A percentile compares a stretch with the other conserved stretches of the same genome.
Evolutionary conservation across 2,888 invertebrate species (phyloP).

Genomic region (Sarcophaga rosellei): DNA sequence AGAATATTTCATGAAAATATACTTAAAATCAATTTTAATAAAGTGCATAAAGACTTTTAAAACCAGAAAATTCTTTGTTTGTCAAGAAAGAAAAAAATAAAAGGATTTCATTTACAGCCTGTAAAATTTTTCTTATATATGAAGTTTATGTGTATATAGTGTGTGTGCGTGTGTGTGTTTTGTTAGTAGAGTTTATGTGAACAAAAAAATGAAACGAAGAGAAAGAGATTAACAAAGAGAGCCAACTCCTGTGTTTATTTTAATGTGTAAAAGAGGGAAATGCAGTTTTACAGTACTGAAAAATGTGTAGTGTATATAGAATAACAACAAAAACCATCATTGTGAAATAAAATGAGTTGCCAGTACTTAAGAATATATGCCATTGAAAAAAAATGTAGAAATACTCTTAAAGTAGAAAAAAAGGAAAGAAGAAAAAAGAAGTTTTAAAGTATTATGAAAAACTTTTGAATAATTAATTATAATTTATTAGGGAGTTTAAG

Average conservation of each 20-base stretch:
- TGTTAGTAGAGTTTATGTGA: conserved; percentile 4
- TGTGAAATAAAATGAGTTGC: conserved; percentile 50
- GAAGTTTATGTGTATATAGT: neutral
- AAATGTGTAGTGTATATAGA: conserved; percentile 11
- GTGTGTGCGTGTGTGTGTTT: conserved; percentile 42
- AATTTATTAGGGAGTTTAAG: no score
- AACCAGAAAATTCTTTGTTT: conserved; percentile 9
- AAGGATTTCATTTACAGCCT: neutral
- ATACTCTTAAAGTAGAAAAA: neutral
- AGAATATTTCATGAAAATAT: neutral
- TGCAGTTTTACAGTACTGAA: conserved; percentile 44
- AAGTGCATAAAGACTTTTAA: neutral
- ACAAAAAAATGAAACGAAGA: neutral
- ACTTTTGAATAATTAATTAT: no score
- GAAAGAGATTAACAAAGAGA: conserved; percentile 24
- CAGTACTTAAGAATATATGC: neutral
- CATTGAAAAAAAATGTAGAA: neutral
- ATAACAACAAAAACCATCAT: conserved; percentile 51
- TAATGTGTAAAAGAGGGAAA: conserved; percentile 49
- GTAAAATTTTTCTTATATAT: neutral
- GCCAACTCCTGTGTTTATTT: conserved; percentile 15
- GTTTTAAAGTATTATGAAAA: no score
- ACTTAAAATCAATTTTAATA: conserved; percentile 9
- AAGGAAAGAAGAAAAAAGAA: neutral
- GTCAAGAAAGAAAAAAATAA: neutral